A percentile compares a stretch with the other conserved stretches of the same genome.
Evolutionary conservation across 2,888 invertebrate species (phyloP).

Genomic region (Conistra vaccinii): DNA sequence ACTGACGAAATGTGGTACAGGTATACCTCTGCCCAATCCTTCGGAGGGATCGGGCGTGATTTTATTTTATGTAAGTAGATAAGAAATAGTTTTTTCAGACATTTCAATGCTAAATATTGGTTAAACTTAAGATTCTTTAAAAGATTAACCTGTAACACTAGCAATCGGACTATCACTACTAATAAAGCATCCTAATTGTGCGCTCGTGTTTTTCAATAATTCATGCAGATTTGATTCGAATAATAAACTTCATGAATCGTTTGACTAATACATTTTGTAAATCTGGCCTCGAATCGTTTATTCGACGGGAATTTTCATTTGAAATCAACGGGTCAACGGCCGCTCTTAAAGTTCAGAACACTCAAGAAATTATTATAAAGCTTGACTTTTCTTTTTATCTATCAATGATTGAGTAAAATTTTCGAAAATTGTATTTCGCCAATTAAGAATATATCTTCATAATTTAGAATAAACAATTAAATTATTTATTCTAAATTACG

Average conservation of each 20-base stretch:
- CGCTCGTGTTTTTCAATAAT: conserved; percentile 44
- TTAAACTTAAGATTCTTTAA: conserved; percentile 2
- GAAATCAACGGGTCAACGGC: conserved; percentile 44
- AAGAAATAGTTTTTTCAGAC: background rate
- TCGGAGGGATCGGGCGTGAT: background rate
- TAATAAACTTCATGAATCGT: conserved; percentile 42
- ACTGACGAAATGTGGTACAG: background rate
- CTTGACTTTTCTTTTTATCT: conserved; percentile 35
- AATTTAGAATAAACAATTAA: too few species aligned
- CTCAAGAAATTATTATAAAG: conserved; percentile 36
- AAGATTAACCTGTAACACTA: conserved; percentile 12
- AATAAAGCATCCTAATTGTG: conserved; percentile 34
- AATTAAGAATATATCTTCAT: background rate
- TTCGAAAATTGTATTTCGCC: background rate
- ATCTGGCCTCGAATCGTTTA: conserved; percentile 27
- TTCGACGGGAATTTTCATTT: conserved; percentile 30
- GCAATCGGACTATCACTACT: conserved; percentile 2
- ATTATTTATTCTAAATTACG: too few species aligned
- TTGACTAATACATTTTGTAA: conserved; percentile 39
- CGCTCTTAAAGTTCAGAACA: conserved; percentile 36
- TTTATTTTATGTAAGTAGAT: background rate
- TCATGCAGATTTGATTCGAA: conserved; percentile 39
- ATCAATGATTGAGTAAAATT: conserved; percentile 16
- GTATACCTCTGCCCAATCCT: background rate
- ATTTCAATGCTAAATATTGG: background rate